Evolutionary conservation across 2,113 vertebrate species (phyloP).

Genomic region (Lepisosteus oculatus): DNA sequence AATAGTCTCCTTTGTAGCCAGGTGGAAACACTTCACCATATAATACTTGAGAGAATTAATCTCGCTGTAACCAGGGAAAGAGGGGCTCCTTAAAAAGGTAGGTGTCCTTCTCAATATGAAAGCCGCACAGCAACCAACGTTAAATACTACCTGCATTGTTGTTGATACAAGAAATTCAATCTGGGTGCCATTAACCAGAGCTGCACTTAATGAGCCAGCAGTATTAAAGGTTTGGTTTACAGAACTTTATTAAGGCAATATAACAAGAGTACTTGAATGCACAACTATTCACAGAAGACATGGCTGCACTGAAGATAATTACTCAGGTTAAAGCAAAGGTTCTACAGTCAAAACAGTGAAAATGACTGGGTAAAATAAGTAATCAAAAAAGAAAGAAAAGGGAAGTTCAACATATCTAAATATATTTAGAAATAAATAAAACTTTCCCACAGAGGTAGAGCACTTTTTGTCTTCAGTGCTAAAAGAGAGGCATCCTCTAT

Average conservation of each 20-base stretch:
- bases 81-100: neutral
- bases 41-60: constrained; percentile 9
- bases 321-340: neutral
- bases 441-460: no score
- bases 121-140: constrained; percentile 6
- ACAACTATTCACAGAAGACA: neutral
- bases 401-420: no score
- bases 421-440: no score
- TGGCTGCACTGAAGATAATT: neutral
- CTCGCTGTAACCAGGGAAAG: constrained; percentile 9
- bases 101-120: constrained; percentile 11
- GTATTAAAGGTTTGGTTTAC: constrained; percentile 14
- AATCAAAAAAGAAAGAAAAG: no score
- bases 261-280: constrained; percentile 9
- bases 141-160: constrained; percentile 20
- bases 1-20: constrained; percentile 16
- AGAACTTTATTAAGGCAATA: constrained; percentile 15
- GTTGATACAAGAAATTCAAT: constrained; percentile 16
- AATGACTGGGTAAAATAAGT: neutral
- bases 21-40: constrained; percentile 14
- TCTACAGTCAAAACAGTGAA: neutral
- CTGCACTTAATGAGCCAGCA: constrained; percentile 12
- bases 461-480: no score
- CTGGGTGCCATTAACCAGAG: constrained; percentile 13
- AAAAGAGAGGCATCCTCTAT: no score